Evolutionary conservation across 2,888 invertebrate genomes (phyloP).

Genomic region (Thera obeliscata): DNA sequence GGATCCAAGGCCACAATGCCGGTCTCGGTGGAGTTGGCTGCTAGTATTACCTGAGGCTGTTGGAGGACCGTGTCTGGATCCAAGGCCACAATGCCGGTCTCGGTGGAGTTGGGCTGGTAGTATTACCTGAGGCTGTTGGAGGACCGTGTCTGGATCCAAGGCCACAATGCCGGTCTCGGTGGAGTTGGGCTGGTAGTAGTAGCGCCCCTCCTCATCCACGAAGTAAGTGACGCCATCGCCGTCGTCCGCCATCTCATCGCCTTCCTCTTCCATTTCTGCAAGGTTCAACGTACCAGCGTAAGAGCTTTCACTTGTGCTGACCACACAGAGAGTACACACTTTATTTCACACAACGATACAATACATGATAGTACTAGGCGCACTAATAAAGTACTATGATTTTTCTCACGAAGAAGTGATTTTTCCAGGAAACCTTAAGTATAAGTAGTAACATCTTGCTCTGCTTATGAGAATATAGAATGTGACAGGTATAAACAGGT

Average conservation of each 20-base stretch:
- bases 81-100: conserved; percentile 86
- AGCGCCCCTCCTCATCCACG: conserved; percentile 92
- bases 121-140: conserved; percentile 81
- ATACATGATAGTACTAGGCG: no score
- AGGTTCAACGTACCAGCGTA: no score
- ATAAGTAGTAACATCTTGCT: no score
- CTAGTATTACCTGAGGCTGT: conserved; percentile 86
- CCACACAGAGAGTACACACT: no score
- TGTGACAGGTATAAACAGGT: no score
- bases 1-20: conserved; percentile 87
- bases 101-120: conserved; percentile 87
- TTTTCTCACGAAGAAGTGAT: no score
- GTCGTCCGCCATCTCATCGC: conserved; percentile 58
- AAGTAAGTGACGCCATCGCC: conserved; percentile 88
- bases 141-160: conserved; percentile 70
- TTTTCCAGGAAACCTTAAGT: no score
- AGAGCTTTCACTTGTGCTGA: no score
- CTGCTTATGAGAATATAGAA: no score
- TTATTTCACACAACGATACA: no score
- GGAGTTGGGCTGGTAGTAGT: conserved; percentile 89
- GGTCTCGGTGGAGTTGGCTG: conserved; percentile 85
- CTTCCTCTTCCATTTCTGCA: conserved; percentile 37
- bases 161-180: conserved; percentile 87
- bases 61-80: conserved; percentile 60
- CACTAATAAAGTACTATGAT: no score